Conservation (phyloP, 2,797 vertebrate species). For the Monodelphis domestica region DNA sequence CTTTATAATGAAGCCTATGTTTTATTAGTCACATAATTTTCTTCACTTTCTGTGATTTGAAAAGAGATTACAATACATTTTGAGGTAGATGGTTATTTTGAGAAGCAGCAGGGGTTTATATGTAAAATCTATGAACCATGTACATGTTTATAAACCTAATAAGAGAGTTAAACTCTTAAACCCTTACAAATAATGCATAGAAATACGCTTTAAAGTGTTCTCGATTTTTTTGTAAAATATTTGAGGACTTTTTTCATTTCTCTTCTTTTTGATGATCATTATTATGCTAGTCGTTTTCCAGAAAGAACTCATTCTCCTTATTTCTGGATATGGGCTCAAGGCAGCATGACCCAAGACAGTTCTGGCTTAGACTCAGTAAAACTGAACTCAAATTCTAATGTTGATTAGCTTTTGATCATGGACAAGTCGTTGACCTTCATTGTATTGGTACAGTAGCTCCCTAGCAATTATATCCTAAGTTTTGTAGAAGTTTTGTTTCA, state of each 20-base stretch:
- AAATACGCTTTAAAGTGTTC: conserved; percentile 30
- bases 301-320: not conserved
- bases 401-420: not conserved
- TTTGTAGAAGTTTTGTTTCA: not conserved
- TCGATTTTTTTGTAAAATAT: conserved; percentile 38
- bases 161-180: conserved; percentile 47
- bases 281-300: conserved; percentile 24
- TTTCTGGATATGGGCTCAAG: not conserved
- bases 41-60: conserved; percentile 47
- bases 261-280: conserved; percentile 31
- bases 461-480: not conserved
- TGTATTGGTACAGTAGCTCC: not conserved
- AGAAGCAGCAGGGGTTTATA: conserved; percentile 40
- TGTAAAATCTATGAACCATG: conserved; percentile 51
- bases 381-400: not conserved
- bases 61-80: conserved; percentile 20
- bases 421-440: not conserved
- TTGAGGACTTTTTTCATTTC: conserved; percentile 36
- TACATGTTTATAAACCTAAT: conserved; percentile 18
- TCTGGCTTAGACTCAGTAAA: not conserved
- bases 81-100: conserved; percentile 41
- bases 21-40: conserved; percentile 34
- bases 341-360: not conserved
- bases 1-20: conserved; percentile 12
- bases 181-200: conserved; percentile 42